Evolutionary conservation across 23 tunicate species (phyloP).

Genomic region (Botrylloides violaceus): DNA sequence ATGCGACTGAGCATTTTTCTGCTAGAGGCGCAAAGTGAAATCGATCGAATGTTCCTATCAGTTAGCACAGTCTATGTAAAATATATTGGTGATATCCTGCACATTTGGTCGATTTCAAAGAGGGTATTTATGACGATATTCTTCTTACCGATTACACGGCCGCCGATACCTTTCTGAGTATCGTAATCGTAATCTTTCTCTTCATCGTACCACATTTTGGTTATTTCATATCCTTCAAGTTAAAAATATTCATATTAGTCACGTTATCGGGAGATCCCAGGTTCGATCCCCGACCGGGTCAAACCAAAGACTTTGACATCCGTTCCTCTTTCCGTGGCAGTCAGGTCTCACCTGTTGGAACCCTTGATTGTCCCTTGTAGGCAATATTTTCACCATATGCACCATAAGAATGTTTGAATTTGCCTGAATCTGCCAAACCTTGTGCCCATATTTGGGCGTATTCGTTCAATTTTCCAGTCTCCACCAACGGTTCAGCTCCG

Average conservation of each 20-base stretch:
- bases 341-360: background rate
- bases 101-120: no score
- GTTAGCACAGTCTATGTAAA: no score
- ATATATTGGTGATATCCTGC: no score
- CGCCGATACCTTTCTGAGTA: conserved; percentile 31
- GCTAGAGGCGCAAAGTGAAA: no score
- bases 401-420: conserved; percentile 45
- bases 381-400: conserved; percentile 71
- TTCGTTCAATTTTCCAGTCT: conserved; percentile 3
- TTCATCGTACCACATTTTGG: conserved; percentile 77
- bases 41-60: no score
- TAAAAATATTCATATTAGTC: no score
- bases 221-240: background rate
- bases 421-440: conserved; percentile 22
- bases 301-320: no score
- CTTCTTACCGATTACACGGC: conserved; percentile 53
- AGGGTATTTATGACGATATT: no score
- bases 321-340: no score
- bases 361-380: conserved; percentile 5
- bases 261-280: no score
- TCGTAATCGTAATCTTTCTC: conserved; percentile 46
- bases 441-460: conserved; percentile 80
- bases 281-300: no score
- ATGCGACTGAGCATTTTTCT: no score
- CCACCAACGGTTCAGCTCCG: conserved; percentile 1